Conservation (phyloP, 2,113 vertebrate species). For the Eudyptes chrysolophus region DNA sequence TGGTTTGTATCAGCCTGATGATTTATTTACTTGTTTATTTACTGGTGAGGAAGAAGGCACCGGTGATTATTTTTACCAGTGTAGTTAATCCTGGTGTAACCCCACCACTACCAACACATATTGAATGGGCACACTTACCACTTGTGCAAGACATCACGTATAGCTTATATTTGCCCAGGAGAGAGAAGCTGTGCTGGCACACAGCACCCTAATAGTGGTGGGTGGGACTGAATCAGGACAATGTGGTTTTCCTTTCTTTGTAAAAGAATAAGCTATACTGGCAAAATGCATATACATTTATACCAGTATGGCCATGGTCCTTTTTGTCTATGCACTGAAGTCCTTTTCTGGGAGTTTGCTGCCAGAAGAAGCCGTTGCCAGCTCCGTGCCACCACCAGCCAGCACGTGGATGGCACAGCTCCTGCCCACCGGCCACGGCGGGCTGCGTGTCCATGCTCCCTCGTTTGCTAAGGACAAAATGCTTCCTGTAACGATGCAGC, state of each 20-base stretch:
- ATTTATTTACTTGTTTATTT: not conserved
- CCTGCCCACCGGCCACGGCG: not conserved
- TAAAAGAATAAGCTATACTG: not conserved
- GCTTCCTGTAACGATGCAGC: not conserved
- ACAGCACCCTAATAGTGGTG: not conserved
- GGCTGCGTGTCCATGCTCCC: not conserved
- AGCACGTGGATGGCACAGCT: not conserved
- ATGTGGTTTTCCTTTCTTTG: not conserved
- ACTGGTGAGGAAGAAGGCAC: not conserved
- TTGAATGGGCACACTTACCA: not conserved
- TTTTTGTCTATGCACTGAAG: not conserved
- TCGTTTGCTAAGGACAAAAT: not conserved
- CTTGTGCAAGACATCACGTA: not conserved
- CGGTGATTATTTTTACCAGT: fast-evolving
- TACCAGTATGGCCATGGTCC: not conserved
- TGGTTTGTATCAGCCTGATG: not conserved
- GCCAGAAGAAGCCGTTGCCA: not conserved
- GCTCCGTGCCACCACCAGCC: not conserved
- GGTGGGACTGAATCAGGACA: not conserved
- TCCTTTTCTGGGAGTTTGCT: not conserved
- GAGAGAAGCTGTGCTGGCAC: not conserved
- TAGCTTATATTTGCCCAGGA: not conserved
- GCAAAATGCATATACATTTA: not conserved
- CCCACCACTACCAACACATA: not conserved
- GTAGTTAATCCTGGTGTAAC: not conserved